Evolutionary conservation across 2,797 vertebrate species (phyloP), one percentile per base, ranked within the genome.

Genomic region (Bufotes viridis): DNA sequence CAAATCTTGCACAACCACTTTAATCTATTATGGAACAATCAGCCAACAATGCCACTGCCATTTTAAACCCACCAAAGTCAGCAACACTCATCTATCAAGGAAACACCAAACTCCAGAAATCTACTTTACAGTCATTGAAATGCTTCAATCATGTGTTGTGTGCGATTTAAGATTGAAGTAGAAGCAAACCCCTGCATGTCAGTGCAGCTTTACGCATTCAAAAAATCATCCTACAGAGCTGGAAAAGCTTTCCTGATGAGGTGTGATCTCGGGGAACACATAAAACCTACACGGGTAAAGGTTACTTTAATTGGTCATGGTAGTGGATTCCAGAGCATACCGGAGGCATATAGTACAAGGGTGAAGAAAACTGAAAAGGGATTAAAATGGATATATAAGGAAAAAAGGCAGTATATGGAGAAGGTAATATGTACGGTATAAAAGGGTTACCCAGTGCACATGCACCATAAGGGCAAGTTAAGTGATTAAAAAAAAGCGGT

Each of bases 301-400:
- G 58, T 81, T 81, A 63, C 24, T 65, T 42, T 81, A 81, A 65
- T 81, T 81, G 60, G 79, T 22, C 55, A 13, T n/a, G 34, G 60
- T 63, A 51, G 79, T 65, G 34, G 60, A 81, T 65, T 81, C 79
- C 79, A 63, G 11, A 65, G 20, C 7, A 51, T 81, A 76, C 42
- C 53, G 22, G 34, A 81, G 58, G 60, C 65, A 53, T 53, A 51
- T 11, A 65, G 60, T 14, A 42, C 29, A 74, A 20, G 10, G 42
- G 78, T 29, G 58, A 61, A n/a, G 55, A 81, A 20, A 34, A 18
- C 12, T n/a, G 42, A 22, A 57, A 20, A n/a, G 60, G 29, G 57
- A 58, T 61, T 3, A 60, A 58, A 81, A 78, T 3, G 13, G 24
- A 26, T 15, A 12, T 10, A 72, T 29, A 18, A 42, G 18, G 15